Conservation (phyloP, 2,797 vertebrate species). For the Macropus fuliginosus region DNA sequence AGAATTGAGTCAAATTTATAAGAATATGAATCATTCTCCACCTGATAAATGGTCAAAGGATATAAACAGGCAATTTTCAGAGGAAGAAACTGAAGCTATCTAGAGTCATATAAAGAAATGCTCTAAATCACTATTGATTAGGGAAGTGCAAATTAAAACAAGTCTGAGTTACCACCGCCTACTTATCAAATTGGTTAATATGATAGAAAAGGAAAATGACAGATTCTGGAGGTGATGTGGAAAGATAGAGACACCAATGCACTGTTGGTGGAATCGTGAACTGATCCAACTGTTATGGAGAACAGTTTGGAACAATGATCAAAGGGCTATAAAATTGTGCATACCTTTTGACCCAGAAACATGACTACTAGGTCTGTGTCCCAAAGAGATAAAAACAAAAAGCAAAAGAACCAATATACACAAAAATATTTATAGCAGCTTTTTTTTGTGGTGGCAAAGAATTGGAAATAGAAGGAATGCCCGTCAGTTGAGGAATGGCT, state of each 20-base stretch:
- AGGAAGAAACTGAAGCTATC: background rate
- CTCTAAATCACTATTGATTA: background rate
- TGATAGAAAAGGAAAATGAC: background rate
- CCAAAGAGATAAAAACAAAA: background rate
- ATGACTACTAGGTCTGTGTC: background rate
- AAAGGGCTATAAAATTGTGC: background rate
- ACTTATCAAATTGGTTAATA: background rate
- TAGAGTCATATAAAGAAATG: background rate
- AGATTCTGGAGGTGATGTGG: background rate
- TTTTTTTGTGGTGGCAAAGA: background rate
- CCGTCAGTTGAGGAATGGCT: background rate
- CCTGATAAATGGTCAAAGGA: background rate
- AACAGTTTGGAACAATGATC: background rate
- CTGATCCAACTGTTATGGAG: background rate
- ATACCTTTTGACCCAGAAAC: background rate
- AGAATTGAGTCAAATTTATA: background rate
- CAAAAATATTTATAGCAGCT: background rate
- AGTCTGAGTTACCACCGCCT: background rate
- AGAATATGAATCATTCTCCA: background rate
- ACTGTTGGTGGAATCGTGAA: background rate
- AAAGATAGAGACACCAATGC: background rate
- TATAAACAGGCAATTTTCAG: background rate
- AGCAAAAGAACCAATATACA: background rate
- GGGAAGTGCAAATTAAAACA: background rate
- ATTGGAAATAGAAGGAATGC: background rate